phyloP scores from a whole-genome alignment of 2,113 vertebrate genomes.

The Ahaetulla prasina region DNA sequence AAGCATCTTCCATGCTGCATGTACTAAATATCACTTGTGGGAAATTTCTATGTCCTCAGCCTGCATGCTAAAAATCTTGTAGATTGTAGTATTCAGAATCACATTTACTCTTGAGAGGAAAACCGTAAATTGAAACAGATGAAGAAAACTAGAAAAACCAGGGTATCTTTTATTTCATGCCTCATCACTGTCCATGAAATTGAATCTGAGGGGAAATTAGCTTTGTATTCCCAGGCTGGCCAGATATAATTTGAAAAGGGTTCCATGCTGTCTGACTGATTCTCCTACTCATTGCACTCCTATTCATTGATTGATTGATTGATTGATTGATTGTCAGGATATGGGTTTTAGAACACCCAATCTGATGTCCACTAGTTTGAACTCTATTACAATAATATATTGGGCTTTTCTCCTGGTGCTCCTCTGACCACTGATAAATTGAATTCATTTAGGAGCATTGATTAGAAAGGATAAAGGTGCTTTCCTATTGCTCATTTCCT shows the following conservation, averaged over 20 bases:
- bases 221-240: neutral
- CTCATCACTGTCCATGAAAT: neutral
- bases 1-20: neutral
- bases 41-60: neutral
- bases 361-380: neutral
- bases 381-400: neutral
- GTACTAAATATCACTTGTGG: neutral
- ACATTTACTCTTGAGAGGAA: neutral
- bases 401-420: neutral
- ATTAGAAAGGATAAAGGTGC: neutral
- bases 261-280: neutral
- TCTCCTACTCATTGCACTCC: neutral
- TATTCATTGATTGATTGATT: no score
- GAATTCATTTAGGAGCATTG: neutral
- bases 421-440: neutral
- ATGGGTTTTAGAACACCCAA: neutral
- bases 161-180: neutral
- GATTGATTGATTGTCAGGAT: neutral
- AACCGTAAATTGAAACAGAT: neutral
- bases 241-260: neutral
- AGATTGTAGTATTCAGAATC: neutral
- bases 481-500: neutral
- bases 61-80: neutral
- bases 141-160: neutral
- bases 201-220: neutral